These are phyloP conservation scores for Lapara coniferarum DNA, from an alignment of 2,888 invertebrate genomes.

Conservation along the genomic window DNA sequence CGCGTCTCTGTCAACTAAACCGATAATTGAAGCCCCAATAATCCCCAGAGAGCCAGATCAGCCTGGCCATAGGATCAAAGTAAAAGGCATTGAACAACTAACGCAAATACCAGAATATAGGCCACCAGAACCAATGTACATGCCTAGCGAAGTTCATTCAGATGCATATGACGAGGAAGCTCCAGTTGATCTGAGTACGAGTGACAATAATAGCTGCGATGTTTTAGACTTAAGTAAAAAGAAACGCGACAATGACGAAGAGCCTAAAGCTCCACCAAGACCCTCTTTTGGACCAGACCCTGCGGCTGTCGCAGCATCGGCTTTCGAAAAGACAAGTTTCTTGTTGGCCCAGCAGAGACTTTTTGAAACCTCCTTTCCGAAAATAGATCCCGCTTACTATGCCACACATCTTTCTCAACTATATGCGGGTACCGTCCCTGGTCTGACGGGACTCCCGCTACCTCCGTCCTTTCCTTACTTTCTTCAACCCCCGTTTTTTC, in stretches of 20 bases:
- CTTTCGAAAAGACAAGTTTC: conserved; percentile 83
- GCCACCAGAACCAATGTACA: conserved; percentile 64
- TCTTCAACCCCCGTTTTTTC: conserved; percentile 83
- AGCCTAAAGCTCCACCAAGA: conserved; percentile 69
- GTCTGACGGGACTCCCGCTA: conserved; percentile 80
- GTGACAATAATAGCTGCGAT: conserved; percentile 81
- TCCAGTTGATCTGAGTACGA: conserved; percentile 89
- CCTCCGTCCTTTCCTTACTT: conserved; percentile 86
- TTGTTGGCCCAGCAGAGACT: conserved; percentile 87
- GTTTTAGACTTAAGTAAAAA: conserved; percentile 93
- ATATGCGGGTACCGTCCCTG: conserved; percentile 82
- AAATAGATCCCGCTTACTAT: conserved; percentile 85
- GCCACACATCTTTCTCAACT: conserved; percentile 85
- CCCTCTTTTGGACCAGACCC: conserved; percentile 73
- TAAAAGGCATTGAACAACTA: conserved; percentile 86
- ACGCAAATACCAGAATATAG: conserved; percentile 82
- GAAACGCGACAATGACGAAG: conserved; percentile 74
- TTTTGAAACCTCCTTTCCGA: conserved; percentile 84
- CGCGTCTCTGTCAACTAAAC: conserved; percentile 60
- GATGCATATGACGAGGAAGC: conserved; percentile 78
- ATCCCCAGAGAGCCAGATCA: conserved; percentile 71
- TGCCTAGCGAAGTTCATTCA: conserved; percentile 60
- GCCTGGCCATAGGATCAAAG: conserved; percentile 79
- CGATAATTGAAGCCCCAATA: conserved; percentile 66
- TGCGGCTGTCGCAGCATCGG: conserved; percentile 65